Percentiles rank a stretch among this genome's conserved stretches.
Conservation (phyloP, 2,888 invertebrate species). For the Ashinkailepas kermadecensis region DNA sequence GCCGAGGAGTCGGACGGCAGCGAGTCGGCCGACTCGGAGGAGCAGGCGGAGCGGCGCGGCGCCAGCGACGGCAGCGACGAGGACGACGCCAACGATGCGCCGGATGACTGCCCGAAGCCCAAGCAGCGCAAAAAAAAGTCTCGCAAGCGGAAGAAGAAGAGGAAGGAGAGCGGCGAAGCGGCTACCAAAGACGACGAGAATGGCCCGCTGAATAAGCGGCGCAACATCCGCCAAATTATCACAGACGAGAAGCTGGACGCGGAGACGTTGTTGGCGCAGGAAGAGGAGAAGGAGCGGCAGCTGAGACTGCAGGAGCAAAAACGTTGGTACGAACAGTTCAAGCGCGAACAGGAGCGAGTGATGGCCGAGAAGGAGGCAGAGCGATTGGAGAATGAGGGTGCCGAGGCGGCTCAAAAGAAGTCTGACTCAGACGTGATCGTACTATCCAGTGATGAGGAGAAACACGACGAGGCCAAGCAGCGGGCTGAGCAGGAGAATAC, state of each 20-base stretch:
- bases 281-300: slow-evolving; percentile 32
- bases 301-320: slow-evolving; percentile 30
- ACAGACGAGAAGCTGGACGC: slow-evolving; percentile 87
- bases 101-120: not conserved
- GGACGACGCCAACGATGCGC: not conserved
- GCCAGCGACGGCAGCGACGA: not conserved
- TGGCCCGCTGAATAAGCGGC: slow-evolving; percentile 42
- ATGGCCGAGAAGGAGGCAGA: not conserved
- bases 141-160: slow-evolving; percentile 16
- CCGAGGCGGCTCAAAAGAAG: slow-evolving; percentile 53
- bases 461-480: slow-evolving; percentile 20
- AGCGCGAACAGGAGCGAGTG: slow-evolving; percentile 40
- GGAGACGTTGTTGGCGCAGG: slow-evolving; percentile 81
- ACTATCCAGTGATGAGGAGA: slow-evolving; percentile 33
- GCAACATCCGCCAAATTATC: slow-evolving; percentile 88
- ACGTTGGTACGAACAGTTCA: slow-evolving; percentile 56
- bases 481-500: slow-evolving; percentile 25
- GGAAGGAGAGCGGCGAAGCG: not conserved
- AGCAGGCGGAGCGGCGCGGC: not conserved
- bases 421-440: slow-evolving; percentile 40
- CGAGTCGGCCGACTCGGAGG: slow-evolving; percentile 3
- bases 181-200: not conserved
- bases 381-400: slow-evolving; percentile 19
- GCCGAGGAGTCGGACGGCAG: not conserved
- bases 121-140: slow-evolving; percentile 7